phyloP scores from a whole-genome alignment of 1,140 invertebrate species.

The Aphaenogaster ashmeadi region DNA sequence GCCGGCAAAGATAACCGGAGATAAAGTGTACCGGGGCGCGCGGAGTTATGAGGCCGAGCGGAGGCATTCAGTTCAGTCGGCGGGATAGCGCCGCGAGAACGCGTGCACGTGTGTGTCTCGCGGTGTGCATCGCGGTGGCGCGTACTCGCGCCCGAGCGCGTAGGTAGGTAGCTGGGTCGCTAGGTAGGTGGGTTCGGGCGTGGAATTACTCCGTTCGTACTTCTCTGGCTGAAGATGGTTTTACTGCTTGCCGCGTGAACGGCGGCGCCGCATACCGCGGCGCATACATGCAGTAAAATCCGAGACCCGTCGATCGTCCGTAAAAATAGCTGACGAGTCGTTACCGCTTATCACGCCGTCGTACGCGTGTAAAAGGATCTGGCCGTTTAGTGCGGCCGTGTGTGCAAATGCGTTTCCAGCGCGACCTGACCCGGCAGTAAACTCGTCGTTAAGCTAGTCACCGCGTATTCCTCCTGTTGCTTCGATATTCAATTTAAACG shows the following conservation, averaged over 20 bases:
- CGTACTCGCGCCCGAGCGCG: constrained; percentile 22
- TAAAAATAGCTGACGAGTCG: constrained; percentile 61
- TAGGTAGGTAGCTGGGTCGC: constrained; percentile 72
- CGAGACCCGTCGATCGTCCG: constrained; percentile 57
- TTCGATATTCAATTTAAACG: constrained; percentile 29
- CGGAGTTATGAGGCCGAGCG: constrained; percentile 12
- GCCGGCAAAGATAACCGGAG: constrained; percentile 71
- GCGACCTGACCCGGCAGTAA: constrained; percentile 28
- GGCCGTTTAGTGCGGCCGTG: neutral
- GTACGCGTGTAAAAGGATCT: constrained; percentile 8
- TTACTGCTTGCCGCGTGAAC: constrained; percentile 32
- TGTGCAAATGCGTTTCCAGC: constrained; percentile 19
- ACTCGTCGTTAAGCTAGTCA: neutral
- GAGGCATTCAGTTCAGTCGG: constrained; percentile 15
- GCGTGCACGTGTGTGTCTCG: neutral
- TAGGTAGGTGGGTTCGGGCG: constrained; percentile 65
- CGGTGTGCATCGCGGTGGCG: neutral
- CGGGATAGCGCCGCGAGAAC: constrained; percentile 8
- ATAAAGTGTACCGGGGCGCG: constrained; percentile 60
- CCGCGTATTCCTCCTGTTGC: constrained; percentile 7
- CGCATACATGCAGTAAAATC: constrained; percentile 42
- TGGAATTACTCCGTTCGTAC: constrained; percentile 56
- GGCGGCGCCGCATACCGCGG: neutral
- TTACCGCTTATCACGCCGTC: constrained; percentile 56
- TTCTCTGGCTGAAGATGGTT: constrained; percentile 37